Percentiles rank a stretch among this genome's conserved stretches.
phyloP scores from a whole-genome alignment of 2,888 invertebrate genomes.

The Drosophila ustulata region DNA sequence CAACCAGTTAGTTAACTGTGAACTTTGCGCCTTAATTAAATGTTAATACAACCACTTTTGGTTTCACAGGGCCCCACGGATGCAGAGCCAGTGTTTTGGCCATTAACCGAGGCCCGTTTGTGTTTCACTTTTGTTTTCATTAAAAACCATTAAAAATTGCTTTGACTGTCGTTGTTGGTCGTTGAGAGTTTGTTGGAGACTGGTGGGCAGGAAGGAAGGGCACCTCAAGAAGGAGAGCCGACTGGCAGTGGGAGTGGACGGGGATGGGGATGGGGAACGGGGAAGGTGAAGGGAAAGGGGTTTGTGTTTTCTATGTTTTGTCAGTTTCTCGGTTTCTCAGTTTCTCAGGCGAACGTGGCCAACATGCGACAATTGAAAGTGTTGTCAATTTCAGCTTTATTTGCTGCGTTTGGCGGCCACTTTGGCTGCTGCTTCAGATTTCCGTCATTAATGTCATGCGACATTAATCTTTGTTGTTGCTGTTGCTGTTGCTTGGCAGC shows the following conservation, averaged over 20 bases:
- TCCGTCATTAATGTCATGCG: constrained; percentile 79
- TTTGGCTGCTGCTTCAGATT: constrained; percentile 59
- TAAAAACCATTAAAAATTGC: constrained; percentile 53
- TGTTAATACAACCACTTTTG: constrained; percentile 69
- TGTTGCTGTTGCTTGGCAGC: constrained; percentile 38
- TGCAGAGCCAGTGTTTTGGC: constrained; percentile 19
- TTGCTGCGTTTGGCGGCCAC: constrained; percentile 50
- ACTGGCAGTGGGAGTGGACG: background rate
- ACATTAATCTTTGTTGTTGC: constrained; percentile 65
- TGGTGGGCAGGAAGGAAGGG: constrained; percentile 14
- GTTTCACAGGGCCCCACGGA: constrained; percentile 32
- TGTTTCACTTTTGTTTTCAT: constrained; percentile 75
- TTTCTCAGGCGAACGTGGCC: constrained; percentile 40
- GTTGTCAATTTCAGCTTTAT: constrained; percentile 65
- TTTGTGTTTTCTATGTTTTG: no score
- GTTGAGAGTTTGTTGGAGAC: background rate
- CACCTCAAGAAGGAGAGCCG: background rate
- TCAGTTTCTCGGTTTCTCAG: background rate
- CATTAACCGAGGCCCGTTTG: constrained; percentile 37
- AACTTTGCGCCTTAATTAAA: constrained; percentile 74
- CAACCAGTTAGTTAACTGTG: constrained; percentile 49
- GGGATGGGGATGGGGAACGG: background rate
- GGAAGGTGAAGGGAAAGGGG: background rate
- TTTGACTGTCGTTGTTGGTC: constrained; percentile 7
- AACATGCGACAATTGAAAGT: constrained; percentile 75